Evolutionary conservation across 1,140 invertebrate genomes (phyloP).

Genomic region (Bicyclus anynana): DNA sequence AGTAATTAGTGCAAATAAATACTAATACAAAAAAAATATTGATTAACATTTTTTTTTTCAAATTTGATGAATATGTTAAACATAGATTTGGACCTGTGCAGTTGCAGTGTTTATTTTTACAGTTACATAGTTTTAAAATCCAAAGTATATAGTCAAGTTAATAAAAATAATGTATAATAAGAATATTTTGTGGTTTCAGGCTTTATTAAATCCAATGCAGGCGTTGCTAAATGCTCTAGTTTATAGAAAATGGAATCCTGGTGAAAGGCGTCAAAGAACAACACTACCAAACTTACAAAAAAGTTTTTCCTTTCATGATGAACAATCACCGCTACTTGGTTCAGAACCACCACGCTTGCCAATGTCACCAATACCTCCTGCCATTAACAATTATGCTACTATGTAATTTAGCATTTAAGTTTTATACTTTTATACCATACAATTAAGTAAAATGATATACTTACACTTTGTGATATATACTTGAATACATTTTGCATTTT

Average conservation of each 20-base stretch:
- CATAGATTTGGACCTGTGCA: too few species aligned
- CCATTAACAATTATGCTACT: conserved; percentile 60
- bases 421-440: conserved; percentile 1
- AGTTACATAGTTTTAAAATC: too few species aligned
- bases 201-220: conserved; percentile 88
- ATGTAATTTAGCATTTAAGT: conserved; percentile 33
- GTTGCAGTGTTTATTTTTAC: too few species aligned
- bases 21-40: too few species aligned
- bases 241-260: conserved; percentile 82
- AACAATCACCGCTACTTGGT: conserved; percentile 59
- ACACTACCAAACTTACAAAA: conserved; percentile 35
- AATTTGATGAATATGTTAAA: too few species aligned
- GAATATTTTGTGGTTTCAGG: conserved; percentile 75
- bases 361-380: conserved; percentile 47
- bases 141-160: not conserved
- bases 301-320: conserved; percentile 51
- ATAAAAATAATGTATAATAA: not conserved
- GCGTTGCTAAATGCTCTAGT: conserved; percentile 88
- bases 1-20: too few species aligned
- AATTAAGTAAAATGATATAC: not conserved
- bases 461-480: not conserved
- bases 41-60: too few species aligned
- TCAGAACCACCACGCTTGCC: conserved; percentile 60
- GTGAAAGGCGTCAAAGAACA: conserved; percentile 43
- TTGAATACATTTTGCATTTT: conserved; percentile 7